phyloP scores from a whole-genome alignment of 2,113 vertebrate genomes.

The Psilopsiagon aurifrons region DNA sequence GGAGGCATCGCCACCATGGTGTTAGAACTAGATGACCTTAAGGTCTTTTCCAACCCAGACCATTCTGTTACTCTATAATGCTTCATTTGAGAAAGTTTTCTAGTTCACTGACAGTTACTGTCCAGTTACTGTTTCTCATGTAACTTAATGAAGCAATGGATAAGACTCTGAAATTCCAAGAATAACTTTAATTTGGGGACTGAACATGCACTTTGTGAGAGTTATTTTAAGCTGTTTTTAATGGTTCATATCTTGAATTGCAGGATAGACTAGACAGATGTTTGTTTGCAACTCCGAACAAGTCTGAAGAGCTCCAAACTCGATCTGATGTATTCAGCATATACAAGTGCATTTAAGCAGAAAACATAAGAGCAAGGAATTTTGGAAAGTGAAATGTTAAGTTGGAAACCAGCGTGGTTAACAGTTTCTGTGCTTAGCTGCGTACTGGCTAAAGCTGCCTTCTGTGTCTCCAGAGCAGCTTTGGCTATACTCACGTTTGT shows the following conservation, averaged over 20 bases:
- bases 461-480: background rate
- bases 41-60: background rate
- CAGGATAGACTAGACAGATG: background rate
- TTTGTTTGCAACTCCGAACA: background rate
- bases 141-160: background rate
- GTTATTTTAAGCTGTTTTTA: background rate
- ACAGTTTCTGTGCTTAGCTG: conserved; percentile 17
- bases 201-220: background rate
- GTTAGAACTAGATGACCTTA: background rate
- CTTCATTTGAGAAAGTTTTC: background rate
- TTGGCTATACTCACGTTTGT: background rate
- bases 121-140: background rate
- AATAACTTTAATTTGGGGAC: background rate
- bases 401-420: conserved; percentile 69
- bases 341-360: background rate
- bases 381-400: background rate
- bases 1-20: background rate
- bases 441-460: background rate
- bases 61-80: background rate
- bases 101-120: background rate
- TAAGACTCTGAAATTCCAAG: background rate
- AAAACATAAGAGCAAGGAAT: background rate
- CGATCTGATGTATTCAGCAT: background rate
- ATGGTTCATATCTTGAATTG: background rate
- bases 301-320: background rate